phyloP scores from a whole-genome alignment of 2,113 vertebrate species.

The Campylorhamphus procurvoides region DNA sequence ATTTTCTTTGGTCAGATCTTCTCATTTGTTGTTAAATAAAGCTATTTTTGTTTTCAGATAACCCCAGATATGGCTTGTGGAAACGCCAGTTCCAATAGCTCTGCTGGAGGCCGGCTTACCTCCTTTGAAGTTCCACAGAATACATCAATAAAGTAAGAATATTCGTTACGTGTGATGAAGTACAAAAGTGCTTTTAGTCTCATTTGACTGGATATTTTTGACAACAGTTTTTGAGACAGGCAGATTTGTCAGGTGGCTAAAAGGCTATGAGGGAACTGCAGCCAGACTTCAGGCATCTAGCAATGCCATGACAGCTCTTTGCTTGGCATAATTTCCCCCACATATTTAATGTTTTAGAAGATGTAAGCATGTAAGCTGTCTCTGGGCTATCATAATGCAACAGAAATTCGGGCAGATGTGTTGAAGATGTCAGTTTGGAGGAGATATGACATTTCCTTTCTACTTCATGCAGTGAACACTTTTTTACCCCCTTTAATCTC shows the following conservation, averaged over 20 bases:
- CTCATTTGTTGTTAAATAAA: background rate
- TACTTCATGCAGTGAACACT: background rate
- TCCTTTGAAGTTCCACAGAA: constrained; percentile 92
- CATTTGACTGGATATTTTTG: background rate
- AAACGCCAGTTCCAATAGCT: constrained; percentile 87
- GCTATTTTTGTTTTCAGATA: constrained; percentile 73
- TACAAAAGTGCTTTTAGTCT: background rate
- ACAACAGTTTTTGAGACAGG: background rate
- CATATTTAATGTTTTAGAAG: background rate
- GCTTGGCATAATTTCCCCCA: background rate
- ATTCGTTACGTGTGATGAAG: background rate
- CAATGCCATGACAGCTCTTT: background rate
- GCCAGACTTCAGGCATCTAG: background rate
- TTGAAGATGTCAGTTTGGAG: background rate
- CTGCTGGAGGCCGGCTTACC: constrained; percentile 85
- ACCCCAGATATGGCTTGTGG: constrained; percentile 86
- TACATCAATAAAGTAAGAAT: constrained; percentile 92
- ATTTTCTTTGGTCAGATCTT: background rate
- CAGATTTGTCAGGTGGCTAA: background rate
- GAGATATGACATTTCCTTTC: background rate
- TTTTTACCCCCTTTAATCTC: background rate
- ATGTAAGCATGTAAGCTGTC: background rate
- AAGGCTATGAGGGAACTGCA: background rate
- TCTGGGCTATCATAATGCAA: background rate
- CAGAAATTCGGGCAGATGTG: background rate